These are phyloP conservation scores for Chlamydotis undulata DNA, from an alignment of 2,113 vertebrate species.

Conservation along the genomic window DNA sequence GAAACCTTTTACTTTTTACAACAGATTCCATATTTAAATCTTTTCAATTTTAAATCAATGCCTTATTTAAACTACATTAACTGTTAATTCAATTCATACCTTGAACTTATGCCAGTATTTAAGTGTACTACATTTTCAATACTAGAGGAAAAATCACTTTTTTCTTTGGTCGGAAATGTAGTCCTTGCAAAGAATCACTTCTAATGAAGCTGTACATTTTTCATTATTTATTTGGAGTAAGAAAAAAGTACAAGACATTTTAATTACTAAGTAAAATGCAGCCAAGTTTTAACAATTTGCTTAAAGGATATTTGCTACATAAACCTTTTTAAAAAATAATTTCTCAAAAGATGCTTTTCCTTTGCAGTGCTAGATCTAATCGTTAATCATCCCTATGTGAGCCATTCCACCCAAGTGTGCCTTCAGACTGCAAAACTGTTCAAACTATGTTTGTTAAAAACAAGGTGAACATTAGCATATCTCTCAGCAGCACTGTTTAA, in stretches of 20 bases:
- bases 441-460: constrained; percentile 16
- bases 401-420: neutral
- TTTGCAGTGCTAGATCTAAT: neutral
- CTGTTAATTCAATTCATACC: constrained; percentile 26
- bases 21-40: neutral
- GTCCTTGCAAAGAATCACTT: neutral
- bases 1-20: neutral
- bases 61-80: constrained; percentile 44
- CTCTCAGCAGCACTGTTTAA: constrained; percentile 25
- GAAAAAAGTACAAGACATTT: neutral
- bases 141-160: neutral
- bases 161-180: neutral
- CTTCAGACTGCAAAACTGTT: neutral
- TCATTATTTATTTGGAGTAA: constrained; percentile 1
- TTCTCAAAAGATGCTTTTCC: neutral
- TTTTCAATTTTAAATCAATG: constrained; percentile 14
- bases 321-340: neutral
- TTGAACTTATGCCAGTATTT: constrained; percentile 14
- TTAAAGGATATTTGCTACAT: neutral
- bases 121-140: neutral
- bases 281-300: neutral
- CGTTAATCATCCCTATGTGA: neutral
- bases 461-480: neutral
- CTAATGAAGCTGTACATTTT: constrained; percentile 1
- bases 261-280: neutral